These are phyloP conservation scores for Scortum barcoo DNA, from an alignment of 2,113 vertebrate species.

Conservation along the genomic window DNA sequence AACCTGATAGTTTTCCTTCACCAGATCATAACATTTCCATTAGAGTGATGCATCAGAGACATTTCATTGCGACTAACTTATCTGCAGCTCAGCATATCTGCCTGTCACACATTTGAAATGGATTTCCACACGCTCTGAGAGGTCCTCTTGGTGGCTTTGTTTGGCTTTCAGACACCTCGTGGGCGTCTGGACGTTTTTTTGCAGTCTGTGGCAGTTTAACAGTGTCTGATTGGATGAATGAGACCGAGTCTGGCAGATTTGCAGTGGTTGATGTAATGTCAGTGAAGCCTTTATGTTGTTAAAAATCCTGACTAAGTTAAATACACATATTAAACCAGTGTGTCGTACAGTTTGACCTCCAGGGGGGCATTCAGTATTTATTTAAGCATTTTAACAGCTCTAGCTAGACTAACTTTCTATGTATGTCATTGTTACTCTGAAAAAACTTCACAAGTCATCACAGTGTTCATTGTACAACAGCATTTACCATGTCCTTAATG, in stretches of 20 bases:
- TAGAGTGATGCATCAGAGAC: neutral
- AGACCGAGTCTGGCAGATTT: slow-evolving; percentile 26
- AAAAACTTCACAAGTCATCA: slow-evolving; percentile 1
- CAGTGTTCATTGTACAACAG: neutral
- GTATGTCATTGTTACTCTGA: neutral
- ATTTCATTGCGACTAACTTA: slow-evolving; percentile 11
- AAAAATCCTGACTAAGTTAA: slow-evolving; percentile 36
- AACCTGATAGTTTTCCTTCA: slow-evolving; percentile 29
- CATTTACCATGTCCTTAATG: neutral
- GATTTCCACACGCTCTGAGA: slow-evolving; percentile 38
- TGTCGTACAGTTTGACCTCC: neutral
- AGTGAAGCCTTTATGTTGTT: slow-evolving; percentile 45
- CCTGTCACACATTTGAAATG: slow-evolving; percentile 46
- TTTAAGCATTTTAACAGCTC: slow-evolving; percentile 44
- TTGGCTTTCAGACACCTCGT: slow-evolving; percentile 46
- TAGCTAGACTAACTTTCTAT: slow-evolving; percentile 8
- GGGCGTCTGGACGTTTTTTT: slow-evolving; percentile 41
- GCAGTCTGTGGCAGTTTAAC: slow-evolving; percentile 39
- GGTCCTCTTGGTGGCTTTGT: slow-evolving; percentile 46
- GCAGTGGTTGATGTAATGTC: slow-evolving; percentile 28
- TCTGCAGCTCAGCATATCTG: slow-evolving; percentile 34
- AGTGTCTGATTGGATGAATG: slow-evolving; percentile 32
- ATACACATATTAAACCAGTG: slow-evolving; percentile 30
- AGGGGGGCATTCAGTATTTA: slow-evolving; percentile 12
- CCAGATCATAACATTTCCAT: slow-evolving; percentile 25